Evolutionary conservation across 2,888 invertebrate species (phyloP), one percentile per base, ranked within the genome.

Genomic region (Parthenolecanium corni): DNA sequence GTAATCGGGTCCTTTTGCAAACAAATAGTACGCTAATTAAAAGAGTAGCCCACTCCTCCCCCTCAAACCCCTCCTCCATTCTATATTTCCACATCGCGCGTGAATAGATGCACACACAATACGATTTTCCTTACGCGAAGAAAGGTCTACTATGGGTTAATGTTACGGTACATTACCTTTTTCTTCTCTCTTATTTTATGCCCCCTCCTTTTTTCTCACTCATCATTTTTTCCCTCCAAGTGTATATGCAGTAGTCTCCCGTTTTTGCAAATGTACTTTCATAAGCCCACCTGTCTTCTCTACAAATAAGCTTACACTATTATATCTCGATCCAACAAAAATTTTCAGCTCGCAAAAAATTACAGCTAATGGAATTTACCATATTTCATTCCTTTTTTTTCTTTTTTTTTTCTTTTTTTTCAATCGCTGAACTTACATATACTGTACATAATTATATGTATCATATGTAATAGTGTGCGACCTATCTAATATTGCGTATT

Each of bases 11-110:
- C 56, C 56, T 56, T 56, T 46, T 46, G 56, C 56, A 56, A 56
- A 42, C 56, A 56, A 56, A 56, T 56, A 56, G 56, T 56, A 56
- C 56, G 56, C 56, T 56, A 56, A 56, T 56, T 56, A 56, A 56
- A 56, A 56, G 56, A 46, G 56, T 56, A 56, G 49, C 23, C 31
- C 9, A 31, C 31, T 31, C 31, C 5, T 31, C 31, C 9, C 31
- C 31, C 4, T 31, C 31, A 31, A 31, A 4, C 31, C 31, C 31
- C 31, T 31, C 9, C 31, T 6, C 31, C 31, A 4, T 31, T 31
- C 31, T 6, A 31, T 31, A 6, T 9, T 31, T 31, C 5, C 9
- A 31, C 31, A 31, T 31, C 4, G 31, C 9, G 31, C 31, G 31
- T 31, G 23, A 18, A 21, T 18, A 18, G 44, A 56, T 56, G 56